Percentiles rank a stretch among this genome's conserved stretches.
Evolutionary conservation across 1,140 invertebrate species (phyloP).

Genomic region (Polyergus mexicanus): DNA sequence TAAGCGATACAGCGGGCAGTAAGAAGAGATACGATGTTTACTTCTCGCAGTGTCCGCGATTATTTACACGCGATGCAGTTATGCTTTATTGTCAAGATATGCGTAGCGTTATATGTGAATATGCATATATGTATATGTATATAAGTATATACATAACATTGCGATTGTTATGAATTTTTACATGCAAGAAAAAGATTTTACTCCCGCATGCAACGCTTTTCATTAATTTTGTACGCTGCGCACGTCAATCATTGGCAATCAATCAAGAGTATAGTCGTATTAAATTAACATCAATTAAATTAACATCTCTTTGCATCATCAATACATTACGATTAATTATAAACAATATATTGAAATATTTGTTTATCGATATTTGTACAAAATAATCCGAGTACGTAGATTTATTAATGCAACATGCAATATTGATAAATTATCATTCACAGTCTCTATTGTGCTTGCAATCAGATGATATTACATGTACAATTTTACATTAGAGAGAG

Average conservation of each 20-base stretch:
- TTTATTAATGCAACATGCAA: conserved; percentile 41
- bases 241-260: conserved; percentile 46
- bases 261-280: conserved; percentile 46
- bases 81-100: conserved; percentile 17
- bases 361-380: conserved; percentile 38
- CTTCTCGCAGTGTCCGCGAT: conserved; percentile 19
- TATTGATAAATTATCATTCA: conserved; percentile 28
- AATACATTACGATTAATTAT: conserved; percentile 46
- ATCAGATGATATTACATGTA: conserved; percentile 14
- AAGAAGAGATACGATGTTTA: conserved; percentile 62
- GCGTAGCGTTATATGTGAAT: background rate
- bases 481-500: conserved; percentile 6
- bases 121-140: background rate
- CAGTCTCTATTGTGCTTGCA: conserved; percentile 4
- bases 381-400: conserved; percentile 3
- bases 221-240: conserved; percentile 41
- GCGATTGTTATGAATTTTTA: background rate
- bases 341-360: conserved; percentile 53
- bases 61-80: conserved; percentile 42
- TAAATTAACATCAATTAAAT: conserved; percentile 45
- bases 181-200: conserved; percentile 3
- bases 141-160: background rate
- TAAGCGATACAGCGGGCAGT: conserved; percentile 29
- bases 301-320: background rate
- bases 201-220: background rate